phyloP scores from a whole-genome alignment of 2,797 vertebrate species.

The Pseudomugil tenellus region DNA sequence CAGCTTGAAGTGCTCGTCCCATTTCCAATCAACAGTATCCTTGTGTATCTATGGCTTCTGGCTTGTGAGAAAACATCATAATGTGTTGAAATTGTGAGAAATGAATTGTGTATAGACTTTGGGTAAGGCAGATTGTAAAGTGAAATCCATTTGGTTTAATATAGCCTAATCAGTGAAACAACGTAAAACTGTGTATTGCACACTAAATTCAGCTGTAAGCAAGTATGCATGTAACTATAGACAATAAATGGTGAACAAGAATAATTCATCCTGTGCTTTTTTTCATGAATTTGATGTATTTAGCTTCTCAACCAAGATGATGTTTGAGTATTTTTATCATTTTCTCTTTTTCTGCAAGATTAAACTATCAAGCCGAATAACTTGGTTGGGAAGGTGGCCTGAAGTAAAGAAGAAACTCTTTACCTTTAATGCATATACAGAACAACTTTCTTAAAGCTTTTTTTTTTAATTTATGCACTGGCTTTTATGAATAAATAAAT shows the following conservation, averaged over 20 bases:
- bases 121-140: slow-evolving; percentile 74
- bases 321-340: too few relatives aligned
- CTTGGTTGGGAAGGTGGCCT: neutral
- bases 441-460: too few relatives aligned
- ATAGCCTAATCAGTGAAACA: slow-evolving; percentile 65
- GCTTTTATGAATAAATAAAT: too few relatives aligned
- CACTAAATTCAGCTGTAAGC: slow-evolving; percentile 80
- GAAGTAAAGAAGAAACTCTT: neutral
- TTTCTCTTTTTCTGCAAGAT: neutral
- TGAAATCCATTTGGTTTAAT: slow-evolving; percentile 64
- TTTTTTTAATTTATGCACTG: neutral
- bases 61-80: slow-evolving; percentile 57
- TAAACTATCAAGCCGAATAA: neutral
- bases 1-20: neutral
- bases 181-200: slow-evolving; percentile 74
- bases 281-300: neutral
- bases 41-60: slow-evolving; percentile 57
- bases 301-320: neutral
- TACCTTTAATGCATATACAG: neutral
- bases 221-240: slow-evolving; percentile 84
- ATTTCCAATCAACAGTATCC: neutral
- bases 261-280: neutral
- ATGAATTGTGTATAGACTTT: slow-evolving; percentile 73
- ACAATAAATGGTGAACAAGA: slow-evolving; percentile 81
- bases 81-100: slow-evolving; percentile 69